These are phyloP conservation scores for Lobophora halterata DNA, from an alignment of 2,888 invertebrate genomes.

Conservation along the genomic window DNA sequence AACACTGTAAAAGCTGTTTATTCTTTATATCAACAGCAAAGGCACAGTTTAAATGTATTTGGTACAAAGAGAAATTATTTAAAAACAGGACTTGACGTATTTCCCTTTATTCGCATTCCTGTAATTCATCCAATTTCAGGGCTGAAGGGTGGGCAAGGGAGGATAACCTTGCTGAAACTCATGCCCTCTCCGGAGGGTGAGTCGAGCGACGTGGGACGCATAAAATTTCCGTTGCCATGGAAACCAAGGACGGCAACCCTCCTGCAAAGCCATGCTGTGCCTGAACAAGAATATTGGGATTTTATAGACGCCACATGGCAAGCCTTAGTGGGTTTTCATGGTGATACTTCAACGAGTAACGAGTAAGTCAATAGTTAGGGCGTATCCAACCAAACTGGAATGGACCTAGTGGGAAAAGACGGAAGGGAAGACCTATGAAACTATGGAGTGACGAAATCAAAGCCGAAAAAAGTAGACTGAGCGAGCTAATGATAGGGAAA, in stretches of 20 bases:
- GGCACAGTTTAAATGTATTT: too few relatives aligned
- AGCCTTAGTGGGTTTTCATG: constrained; percentile 13
- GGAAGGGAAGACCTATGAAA: too few relatives aligned
- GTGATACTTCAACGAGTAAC: constrained; percentile 13
- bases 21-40: background rate
- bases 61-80: constrained; percentile 10
- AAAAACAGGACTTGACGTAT: constrained; percentile 29
- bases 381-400: constrained; percentile 8
- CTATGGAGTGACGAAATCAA: background rate
- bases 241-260: constrained; percentile 71
- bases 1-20: too few relatives aligned
- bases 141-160: constrained; percentile 31
- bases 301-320: constrained; percentile 28
- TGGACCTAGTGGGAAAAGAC: too few relatives aligned
- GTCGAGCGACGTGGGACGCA: constrained; percentile 57
- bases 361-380: constrained; percentile 7
- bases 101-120: constrained; percentile 33
- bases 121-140: constrained; percentile 35
- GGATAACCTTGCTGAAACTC: constrained; percentile 52
- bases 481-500: too few relatives aligned
- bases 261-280: constrained; percentile 39
- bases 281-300: constrained; percentile 42
- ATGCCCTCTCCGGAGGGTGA: constrained; percentile 38
- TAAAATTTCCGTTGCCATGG: constrained; percentile 67
- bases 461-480: too few relatives aligned